Percentiles rank a stretch among this genome's conserved stretches.
phyloP scores from a whole-genome alignment of 2,888 invertebrate species.

The Trachelus iudaicus region DNA sequence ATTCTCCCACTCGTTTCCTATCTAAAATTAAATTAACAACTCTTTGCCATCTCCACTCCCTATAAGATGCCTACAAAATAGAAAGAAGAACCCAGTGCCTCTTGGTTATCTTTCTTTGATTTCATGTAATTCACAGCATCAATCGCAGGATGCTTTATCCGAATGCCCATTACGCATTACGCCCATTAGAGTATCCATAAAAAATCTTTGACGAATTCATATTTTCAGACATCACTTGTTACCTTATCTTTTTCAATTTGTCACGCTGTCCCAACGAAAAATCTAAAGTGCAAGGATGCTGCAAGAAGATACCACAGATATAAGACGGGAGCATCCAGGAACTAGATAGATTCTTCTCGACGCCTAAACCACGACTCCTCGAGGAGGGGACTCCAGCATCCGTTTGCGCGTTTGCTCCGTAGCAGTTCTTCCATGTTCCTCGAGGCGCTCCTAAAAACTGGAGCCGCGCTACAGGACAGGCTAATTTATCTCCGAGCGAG shows the following conservation, averaged over 20 bases:
- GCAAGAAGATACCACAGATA: neutral
- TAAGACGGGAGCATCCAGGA: neutral
- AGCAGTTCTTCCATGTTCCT: neutral
- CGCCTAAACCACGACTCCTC: neutral
- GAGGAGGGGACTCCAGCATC: neutral
- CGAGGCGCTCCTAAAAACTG: slow-evolving; percentile 2
- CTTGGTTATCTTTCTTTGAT: slow-evolving; percentile 33
- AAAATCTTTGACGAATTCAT: neutral
- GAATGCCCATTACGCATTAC: neutral
- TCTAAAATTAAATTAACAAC: slow-evolving; percentile 33
- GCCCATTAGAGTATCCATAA: neutral
- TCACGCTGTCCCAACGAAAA: neutral
- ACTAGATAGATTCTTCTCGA: neutral
- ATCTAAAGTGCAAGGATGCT: neutral
- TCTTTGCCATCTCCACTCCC: slow-evolving; percentile 37
- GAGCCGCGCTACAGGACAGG: slow-evolving; percentile 15
- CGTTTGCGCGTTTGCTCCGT: neutral
- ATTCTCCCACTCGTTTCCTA: slow-evolving; percentile 7
- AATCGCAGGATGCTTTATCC: neutral
- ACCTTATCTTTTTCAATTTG: neutral
- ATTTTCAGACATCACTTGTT: neutral
- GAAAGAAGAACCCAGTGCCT: neutral
- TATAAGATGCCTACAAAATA: slow-evolving; percentile 28
- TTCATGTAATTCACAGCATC: slow-evolving; percentile 16
- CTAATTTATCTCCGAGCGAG: slow-evolving; percentile 50